Evolutionary conservation across 2,797 vertebrate species (phyloP).

Genomic region (Sternotherus odoratus): DNA sequence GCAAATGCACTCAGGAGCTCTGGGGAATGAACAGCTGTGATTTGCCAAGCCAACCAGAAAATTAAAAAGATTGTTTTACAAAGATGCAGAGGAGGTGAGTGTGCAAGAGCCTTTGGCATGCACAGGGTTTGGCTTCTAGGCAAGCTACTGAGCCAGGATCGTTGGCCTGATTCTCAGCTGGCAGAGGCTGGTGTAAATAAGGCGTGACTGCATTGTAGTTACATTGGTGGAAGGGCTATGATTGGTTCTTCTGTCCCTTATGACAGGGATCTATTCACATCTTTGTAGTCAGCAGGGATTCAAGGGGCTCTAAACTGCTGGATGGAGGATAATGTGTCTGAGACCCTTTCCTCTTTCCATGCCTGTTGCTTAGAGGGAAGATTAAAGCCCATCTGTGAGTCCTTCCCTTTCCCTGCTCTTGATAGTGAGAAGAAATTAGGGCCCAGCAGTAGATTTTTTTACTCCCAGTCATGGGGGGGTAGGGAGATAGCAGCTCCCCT

Average conservation of each 20-base stretch:
- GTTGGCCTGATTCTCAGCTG: fast-evolving
- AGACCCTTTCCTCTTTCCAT: slow-evolving; percentile 29
- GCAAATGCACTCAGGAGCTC: slow-evolving; percentile 21
- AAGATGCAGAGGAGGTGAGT: not conserved
- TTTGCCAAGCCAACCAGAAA: slow-evolving; percentile 68
- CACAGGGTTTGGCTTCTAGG: not conserved
- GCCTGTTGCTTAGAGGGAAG: not conserved
- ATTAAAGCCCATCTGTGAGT: not conserved
- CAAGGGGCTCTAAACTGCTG: not conserved
- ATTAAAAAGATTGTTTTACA: slow-evolving; percentile 49
- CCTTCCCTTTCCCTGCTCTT: not conserved
- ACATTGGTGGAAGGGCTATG: fast-evolving
- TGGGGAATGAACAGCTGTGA: slow-evolving; percentile 53
- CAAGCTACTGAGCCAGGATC: not conserved
- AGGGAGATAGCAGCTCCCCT: not conserved
- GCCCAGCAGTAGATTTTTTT: not conserved
- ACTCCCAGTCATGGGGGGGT: not conserved
- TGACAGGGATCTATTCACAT: not conserved
- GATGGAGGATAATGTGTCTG: not conserved
- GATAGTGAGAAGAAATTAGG: slow-evolving; percentile 15
- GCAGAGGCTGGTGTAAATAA: not conserved
- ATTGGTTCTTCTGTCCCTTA: not conserved
- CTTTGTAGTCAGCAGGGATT: not conserved
- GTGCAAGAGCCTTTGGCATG: not conserved
- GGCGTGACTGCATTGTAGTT: fast-evolving